Evolutionary conservation across 2,888 invertebrate genomes (phyloP).

Genomic region (Himalopsyche tibetana): DNA sequence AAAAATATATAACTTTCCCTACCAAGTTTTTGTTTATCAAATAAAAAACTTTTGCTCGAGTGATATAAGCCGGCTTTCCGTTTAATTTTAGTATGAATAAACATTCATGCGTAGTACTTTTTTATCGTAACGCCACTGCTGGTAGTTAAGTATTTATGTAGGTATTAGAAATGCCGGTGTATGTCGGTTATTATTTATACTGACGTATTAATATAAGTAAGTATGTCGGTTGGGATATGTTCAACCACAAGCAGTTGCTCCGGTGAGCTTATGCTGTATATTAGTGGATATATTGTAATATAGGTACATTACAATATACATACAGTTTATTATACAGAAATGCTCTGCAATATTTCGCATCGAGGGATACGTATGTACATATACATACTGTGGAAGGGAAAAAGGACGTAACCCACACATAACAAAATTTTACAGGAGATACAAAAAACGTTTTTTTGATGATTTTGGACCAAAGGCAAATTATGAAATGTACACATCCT

Average conservation of each 20-base stretch:
- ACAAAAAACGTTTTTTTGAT: too few species aligned
- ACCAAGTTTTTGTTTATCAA: too few species aligned
- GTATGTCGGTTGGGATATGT: constrained; percentile 43
- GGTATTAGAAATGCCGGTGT: constrained; percentile 51
- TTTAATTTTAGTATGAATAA: too few species aligned
- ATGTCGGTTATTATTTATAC: constrained; percentile 54
- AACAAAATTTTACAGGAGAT: too few species aligned
- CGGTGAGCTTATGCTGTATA: constrained; percentile 50
- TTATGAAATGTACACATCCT: too few species aligned
- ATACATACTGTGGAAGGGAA: too few species aligned
- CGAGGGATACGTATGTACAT: constrained; percentile 46
- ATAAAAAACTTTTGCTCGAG: too few species aligned
- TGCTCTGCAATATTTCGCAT: constrained; percentile 58
- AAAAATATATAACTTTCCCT: too few species aligned
- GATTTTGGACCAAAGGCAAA: too few species aligned
- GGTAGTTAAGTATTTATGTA: constrained; percentile 44
- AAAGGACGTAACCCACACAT: too few species aligned
- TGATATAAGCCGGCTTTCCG: too few species aligned
- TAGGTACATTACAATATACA: constrained; percentile 24
- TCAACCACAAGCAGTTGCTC: constrained; percentile 46
- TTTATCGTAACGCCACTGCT: background rate
- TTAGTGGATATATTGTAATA: constrained; percentile 29
- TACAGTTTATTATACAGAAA: constrained; percentile 47
- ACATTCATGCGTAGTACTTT: too few species aligned
- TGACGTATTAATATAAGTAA: constrained; percentile 50